These are phyloP conservation scores for Cerastis leucographa DNA, from an alignment of 2,888 invertebrate genomes.

Conservation along the genomic window DNA sequence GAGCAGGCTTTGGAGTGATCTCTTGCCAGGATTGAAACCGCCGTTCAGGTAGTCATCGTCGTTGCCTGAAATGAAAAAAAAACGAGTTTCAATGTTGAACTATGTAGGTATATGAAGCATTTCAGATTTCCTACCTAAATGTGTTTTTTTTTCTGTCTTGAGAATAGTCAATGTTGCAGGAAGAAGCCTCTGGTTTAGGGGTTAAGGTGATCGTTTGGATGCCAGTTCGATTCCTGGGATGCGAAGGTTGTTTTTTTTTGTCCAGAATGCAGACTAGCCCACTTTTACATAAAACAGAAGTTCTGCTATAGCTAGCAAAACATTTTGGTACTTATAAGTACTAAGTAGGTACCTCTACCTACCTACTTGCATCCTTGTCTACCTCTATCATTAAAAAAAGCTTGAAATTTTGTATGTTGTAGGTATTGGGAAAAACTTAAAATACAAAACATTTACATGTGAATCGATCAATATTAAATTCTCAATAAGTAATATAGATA, in stretches of 20 bases:
- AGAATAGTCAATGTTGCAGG: background rate
- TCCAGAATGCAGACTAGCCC: background rate
- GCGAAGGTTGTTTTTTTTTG: background rate
- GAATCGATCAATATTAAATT: no score
- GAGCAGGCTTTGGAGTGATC: slow-evolving; percentile 72
- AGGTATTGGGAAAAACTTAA: no score
- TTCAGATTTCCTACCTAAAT: background rate
- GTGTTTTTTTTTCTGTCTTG: background rate
- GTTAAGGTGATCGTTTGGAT: background rate
- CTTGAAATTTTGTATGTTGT: no score
- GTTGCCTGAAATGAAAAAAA: slow-evolving; percentile 69
- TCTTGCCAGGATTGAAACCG: slow-evolving; percentile 84
- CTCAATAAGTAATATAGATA: no score
- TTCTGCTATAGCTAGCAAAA: no score
- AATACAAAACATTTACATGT: no score
- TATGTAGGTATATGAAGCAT: background rate
- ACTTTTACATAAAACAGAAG: no score
- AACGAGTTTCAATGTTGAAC: background rate
- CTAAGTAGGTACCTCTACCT: no score
- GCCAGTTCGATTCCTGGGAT: no score
- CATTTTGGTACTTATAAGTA: no score
- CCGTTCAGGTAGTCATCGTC: slow-evolving; percentile 82
- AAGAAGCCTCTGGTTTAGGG: background rate
- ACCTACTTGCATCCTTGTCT: no score
- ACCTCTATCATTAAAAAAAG: no score